Evolutionary conservation across 2,888 invertebrate species (phyloP).

Genomic region (Malacosoma neustria): DNA sequence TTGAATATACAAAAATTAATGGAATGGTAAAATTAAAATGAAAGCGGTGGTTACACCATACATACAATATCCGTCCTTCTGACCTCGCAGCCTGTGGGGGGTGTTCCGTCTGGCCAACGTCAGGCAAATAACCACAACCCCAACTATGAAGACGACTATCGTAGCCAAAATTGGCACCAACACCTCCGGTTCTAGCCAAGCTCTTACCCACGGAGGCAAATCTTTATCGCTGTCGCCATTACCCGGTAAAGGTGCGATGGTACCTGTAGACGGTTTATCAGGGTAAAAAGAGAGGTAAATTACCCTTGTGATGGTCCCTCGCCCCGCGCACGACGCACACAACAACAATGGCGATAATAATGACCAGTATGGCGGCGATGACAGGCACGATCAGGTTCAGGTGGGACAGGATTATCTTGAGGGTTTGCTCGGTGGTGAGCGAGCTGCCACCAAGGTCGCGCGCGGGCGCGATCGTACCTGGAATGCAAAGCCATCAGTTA

Average conservation of each 20-base stretch:
- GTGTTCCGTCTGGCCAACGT: slow-evolving; percentile 89
- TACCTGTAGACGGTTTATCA: no score
- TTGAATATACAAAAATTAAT: slow-evolving; percentile 1
- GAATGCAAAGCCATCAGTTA: slow-evolving; percentile 73
- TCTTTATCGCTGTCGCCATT: slow-evolving; percentile 71
- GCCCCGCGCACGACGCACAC: slow-evolving; percentile 93
- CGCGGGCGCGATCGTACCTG: slow-evolving; percentile 94
- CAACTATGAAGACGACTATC: slow-evolving; percentile 91
- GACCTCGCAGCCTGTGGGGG: slow-evolving; percentile 88
- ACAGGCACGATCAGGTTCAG: slow-evolving; percentile 95
- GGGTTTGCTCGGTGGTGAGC: slow-evolving; percentile 85
- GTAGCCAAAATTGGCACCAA: slow-evolving; percentile 93
- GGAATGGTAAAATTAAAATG: slow-evolving; percentile 3
- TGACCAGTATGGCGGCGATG: slow-evolving; percentile 92
- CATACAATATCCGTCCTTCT: slow-evolving; percentile 85
- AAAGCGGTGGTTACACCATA: slow-evolving; percentile 54
- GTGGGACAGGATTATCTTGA: slow-evolving; percentile 91
- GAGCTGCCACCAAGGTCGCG: slow-evolving; percentile 83
- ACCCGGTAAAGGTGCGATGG: slow-evolving; percentile 85
- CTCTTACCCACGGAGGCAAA: slow-evolving; percentile 84
- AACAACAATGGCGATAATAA: slow-evolving; percentile 94
- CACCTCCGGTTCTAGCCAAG: slow-evolving; percentile 92
- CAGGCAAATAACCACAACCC: slow-evolving; percentile 92
- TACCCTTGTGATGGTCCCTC: slow-evolving; percentile 90
- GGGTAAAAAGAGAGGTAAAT: slow-evolving; percentile 22